Conservation (phyloP, 2,888 invertebrate species). For the Thera obeliscata region DNA sequence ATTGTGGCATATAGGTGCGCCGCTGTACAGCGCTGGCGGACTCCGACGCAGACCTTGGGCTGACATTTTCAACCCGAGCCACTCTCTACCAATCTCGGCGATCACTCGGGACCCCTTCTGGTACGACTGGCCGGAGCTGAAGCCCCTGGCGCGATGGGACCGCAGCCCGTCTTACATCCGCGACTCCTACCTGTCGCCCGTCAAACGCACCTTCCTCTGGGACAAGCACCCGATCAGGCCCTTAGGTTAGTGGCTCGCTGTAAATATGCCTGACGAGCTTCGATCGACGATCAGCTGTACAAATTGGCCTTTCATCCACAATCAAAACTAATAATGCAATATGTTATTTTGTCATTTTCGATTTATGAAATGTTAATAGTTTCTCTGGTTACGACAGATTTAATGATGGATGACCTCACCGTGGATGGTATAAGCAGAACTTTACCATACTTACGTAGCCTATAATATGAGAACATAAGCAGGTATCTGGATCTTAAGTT, state of each 20-base stretch:
- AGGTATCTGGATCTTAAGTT: slow-evolving; percentile 59
- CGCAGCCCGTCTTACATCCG: slow-evolving; percentile 91
- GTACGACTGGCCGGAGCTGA: slow-evolving; percentile 92
- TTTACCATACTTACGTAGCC: slow-evolving; percentile 80
- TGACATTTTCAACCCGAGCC: slow-evolving; percentile 92
- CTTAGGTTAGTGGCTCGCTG: slow-evolving; percentile 90
- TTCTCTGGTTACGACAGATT: slow-evolving; percentile 74
- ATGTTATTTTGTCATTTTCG: slow-evolving; percentile 35
- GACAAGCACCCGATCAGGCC: slow-evolving; percentile 95
- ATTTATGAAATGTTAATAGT: slow-evolving; percentile 44
- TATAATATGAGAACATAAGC: slow-evolving; percentile 66
- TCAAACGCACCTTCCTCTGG: slow-evolving; percentile 96
- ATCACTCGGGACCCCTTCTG: slow-evolving; percentile 95
- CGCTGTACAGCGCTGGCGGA: slow-evolving; percentile 89
- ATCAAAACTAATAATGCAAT: slow-evolving; percentile 47
- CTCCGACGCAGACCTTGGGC: slow-evolving; percentile 84
- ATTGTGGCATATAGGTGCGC: slow-evolving; percentile 85
- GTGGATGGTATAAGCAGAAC: slow-evolving; percentile 79
- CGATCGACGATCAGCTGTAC: slow-evolving; percentile 64
- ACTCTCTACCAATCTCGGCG: slow-evolving; percentile 90
- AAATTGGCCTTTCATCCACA: slow-evolving; percentile 63
- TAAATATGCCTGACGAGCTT: slow-evolving; percentile 65
- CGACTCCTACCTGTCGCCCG: slow-evolving; percentile 95
- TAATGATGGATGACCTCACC: slow-evolving; percentile 80
- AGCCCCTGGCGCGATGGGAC: slow-evolving; percentile 89